phyloP scores from a whole-genome alignment of 1,140 invertebrate species.

The Paracyclopina nana region DNA sequence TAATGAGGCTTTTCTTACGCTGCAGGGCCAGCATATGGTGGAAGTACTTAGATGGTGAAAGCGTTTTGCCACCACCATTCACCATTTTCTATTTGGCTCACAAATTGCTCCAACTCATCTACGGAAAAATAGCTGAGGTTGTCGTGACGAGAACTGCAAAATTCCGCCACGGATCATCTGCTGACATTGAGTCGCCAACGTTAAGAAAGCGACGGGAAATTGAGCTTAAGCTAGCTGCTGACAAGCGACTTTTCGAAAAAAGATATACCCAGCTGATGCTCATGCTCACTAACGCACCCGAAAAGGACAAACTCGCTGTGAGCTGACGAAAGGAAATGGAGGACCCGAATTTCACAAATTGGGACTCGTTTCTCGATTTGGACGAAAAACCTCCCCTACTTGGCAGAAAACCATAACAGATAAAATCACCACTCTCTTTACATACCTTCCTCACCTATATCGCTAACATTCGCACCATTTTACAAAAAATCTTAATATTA shows the following conservation, averaged over 20 bases:
- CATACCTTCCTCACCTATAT: too few species aligned
- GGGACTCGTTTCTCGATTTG: neutral
- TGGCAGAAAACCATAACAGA: too few species aligned
- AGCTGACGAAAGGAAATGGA: neutral
- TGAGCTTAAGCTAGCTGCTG: neutral
- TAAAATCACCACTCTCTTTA: too few species aligned
- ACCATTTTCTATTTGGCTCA: slow-evolving; percentile 6
- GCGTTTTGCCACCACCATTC: slow-evolving; percentile 10
- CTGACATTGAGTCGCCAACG: neutral
- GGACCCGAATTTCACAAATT: neutral
- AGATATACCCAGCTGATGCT: slow-evolving; percentile 6
- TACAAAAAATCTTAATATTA: too few species aligned
- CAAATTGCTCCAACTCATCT: neutral
- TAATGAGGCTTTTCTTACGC: neutral
- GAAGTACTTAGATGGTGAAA: slow-evolving; percentile 14
- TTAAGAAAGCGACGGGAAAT: neutral
- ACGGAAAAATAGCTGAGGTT: neutral
- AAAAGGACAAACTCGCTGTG: neutral
- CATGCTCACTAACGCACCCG: slow-evolving; percentile 3
- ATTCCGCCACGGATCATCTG: neutral
- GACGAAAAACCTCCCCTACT: too few species aligned
- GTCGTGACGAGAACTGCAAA: neutral
- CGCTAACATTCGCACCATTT: too few species aligned
- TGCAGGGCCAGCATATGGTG: slow-evolving; percentile 15
- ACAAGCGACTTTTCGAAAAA: slow-evolving; percentile 12